A percentile compares a stretch with the other conserved stretches of the same genome.
Conservation (phyloP, 2,888 invertebrate species). For the Cephonodes hylas region DNA sequence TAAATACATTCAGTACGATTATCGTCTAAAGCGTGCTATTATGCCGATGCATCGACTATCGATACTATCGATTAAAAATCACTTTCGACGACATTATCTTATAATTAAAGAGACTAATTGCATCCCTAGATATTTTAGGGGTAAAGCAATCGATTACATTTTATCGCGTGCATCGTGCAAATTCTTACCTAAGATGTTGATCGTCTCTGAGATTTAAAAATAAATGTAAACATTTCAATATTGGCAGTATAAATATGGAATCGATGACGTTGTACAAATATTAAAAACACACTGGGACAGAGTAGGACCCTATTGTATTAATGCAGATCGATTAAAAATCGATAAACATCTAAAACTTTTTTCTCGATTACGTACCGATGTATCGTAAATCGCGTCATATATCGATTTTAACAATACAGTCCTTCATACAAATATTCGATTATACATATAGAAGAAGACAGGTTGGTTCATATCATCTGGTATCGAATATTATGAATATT, state of each 20-base stretch:
- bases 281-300: background rate
- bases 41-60: background rate
- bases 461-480: slow-evolving; percentile 6
- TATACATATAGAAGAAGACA: background rate
- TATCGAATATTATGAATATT: background rate
- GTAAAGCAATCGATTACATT: slow-evolving; percentile 1
- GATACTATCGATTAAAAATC: background rate
- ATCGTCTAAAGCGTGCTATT: background rate
- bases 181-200: background rate
- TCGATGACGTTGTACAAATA: background rate
- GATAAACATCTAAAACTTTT: background rate
- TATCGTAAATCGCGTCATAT: background rate
- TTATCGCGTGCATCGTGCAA: background rate
- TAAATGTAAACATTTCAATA: background rate
- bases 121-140: background rate
- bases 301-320: background rate
- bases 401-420: background rate
- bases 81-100: slow-evolving; percentile 3
- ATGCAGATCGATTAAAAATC: background rate
- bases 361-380: background rate
- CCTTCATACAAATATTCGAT: background rate
- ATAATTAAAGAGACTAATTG: background rate
- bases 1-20: slow-evolving; percentile 11
- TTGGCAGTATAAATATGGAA: background rate
- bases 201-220: background rate